Conservation (phyloP, 2,113 vertebrate genomes). For the Zeus faber region DNA sequence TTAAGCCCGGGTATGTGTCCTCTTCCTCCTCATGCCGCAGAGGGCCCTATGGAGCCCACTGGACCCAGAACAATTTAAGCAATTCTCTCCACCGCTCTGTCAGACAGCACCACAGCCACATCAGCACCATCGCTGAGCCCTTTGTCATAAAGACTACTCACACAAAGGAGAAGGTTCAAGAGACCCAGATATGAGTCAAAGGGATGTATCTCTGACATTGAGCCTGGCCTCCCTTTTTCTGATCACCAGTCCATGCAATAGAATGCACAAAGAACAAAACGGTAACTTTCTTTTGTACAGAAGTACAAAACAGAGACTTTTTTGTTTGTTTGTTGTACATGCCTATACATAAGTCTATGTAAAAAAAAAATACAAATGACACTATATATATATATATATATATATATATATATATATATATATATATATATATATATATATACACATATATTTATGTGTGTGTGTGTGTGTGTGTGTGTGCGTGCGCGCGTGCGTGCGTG, state of each 20-base stretch:
- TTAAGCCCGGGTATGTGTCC: slow-evolving; percentile 87
- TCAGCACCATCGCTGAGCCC: slow-evolving; percentile 85
- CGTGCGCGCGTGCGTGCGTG: too few species aligned
- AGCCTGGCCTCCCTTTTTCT: slow-evolving; percentile 44
- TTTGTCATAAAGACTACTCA: slow-evolving; percentile 91
- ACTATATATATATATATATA: slow-evolving; percentile 66
- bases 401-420: slow-evolving; percentile 75
- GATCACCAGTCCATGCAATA: slow-evolving; percentile 83
- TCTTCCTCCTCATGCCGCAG: slow-evolving; percentile 79
- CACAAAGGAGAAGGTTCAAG: slow-evolving; percentile 97
- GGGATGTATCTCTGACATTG: slow-evolving; percentile 64
- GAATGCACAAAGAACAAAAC: slow-evolving; percentile 86
- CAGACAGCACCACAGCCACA: slow-evolving; percentile 81
- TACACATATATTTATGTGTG: too few species aligned
- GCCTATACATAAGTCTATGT: slow-evolving; percentile 83
- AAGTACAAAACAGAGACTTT: slow-evolving; percentile 85
- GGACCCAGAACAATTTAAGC: slow-evolving; percentile 90
- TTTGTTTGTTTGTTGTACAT: slow-evolving; percentile 80
- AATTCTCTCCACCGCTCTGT: slow-evolving; percentile 88
- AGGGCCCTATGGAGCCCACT: slow-evolving; percentile 86
- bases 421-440: slow-evolving; percentile 71
- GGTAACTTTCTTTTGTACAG: slow-evolving; percentile 89
- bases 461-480: too few species aligned
- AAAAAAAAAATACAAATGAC: slow-evolving; percentile 54
- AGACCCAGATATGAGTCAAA: slow-evolving; percentile 91